Base-by-base conservation (phyloP, 2,797 vertebrate genomes). In the Gallinago nigripennis region DNA sequence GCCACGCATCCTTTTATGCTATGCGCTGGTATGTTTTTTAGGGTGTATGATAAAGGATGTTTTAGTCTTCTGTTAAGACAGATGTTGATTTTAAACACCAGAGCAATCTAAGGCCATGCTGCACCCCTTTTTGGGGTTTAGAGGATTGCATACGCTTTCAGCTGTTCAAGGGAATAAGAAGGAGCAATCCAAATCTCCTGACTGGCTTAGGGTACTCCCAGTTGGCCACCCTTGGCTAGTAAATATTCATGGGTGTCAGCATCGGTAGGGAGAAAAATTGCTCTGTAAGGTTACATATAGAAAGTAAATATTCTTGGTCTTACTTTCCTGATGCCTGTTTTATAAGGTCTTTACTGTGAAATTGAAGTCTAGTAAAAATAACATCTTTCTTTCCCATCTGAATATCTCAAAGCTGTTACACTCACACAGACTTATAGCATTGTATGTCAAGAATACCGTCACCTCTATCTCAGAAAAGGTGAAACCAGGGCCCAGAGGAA, bases 311-410 rank as follows among this genome's bases (percentile, higher is more conserved):
- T n/a, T 86, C 54, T 60, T 70, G 20, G 5, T 76, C 65, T 88
- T 88, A 65, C 37, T 93, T 87, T 92, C 27, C 13, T 11, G 3
- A 25, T 72, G 28, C 18, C 48, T 84, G 45, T 61, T 96, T 91
- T 64, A 43, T 23, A 71, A 84, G 33, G 30, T 57, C 31, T 92
- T 90, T n/a, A 69, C 48, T 66, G 33, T 43, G 43, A 66, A 84
- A 88, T 18, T 66, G 48, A 80, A 88, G n/a, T 58, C 77, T 64
- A 39, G 54, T 54, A 88, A 93, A 93, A 96, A 82, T 31, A 88
- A 76, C 9, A 43, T 23, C 45, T 90, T 91, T 85, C 21, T 68
- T 92, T 64, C 28, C 46, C 53, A 51, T 57, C 21, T 88, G 77
- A 94, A 33, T 83, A 71, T 73, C 71, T 92, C 64, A 73, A 80